phyloP scores from a whole-genome alignment of 2,888 invertebrate species.

The Seira ritae region DNA sequence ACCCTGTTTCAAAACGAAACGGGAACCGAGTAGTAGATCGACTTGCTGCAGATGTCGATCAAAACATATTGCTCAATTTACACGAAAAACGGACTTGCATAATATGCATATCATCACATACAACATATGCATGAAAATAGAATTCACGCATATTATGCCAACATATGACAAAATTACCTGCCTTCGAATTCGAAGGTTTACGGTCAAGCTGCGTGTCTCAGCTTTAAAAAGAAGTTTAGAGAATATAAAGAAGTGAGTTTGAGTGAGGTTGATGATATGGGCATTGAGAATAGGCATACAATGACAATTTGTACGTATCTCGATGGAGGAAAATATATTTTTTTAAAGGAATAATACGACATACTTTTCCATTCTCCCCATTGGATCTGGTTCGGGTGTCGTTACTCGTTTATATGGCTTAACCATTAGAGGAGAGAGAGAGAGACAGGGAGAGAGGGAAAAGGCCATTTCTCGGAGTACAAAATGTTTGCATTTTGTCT shows the following conservation, averaged over 20 bases:
- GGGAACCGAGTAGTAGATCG: too few species aligned
- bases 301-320: constrained; percentile 62
- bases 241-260: constrained; percentile 21
- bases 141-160: too few species aligned
- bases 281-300: constrained; percentile 58
- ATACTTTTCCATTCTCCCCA: constrained; percentile 31
- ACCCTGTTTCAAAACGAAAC: too few species aligned
- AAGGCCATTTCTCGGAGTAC: constrained; percentile 43
- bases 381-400: constrained; percentile 11
- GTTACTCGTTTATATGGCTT: constrained; percentile 13
- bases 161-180: too few species aligned
- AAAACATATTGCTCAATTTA: too few species aligned
- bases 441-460: constrained; percentile 3
- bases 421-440: neutral
- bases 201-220: too few species aligned
- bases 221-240: constrained; percentile 58
- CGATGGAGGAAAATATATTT: constrained; percentile 51
- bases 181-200: too few species aligned
- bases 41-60: too few species aligned
- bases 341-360: too few species aligned
- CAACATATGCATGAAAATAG: too few species aligned
- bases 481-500: constrained; percentile 67
- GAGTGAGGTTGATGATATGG: constrained; percentile 55
- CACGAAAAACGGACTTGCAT: too few species aligned
- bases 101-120: too few species aligned